Evolutionary conservation across 1,140 invertebrate genomes (phyloP).

Genomic region (Asbolus verrucosus): DNA sequence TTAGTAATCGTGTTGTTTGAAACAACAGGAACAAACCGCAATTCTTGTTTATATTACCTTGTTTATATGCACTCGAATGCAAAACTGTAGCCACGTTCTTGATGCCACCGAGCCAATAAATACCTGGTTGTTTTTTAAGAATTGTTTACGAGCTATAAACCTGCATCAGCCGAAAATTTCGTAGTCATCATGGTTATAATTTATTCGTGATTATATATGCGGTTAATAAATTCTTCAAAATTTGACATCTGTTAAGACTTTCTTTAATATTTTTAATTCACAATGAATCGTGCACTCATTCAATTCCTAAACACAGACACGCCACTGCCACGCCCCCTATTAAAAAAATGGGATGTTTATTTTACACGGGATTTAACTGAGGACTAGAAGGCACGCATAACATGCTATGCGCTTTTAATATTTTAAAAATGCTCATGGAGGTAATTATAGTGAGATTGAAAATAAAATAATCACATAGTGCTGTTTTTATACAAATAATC

Average conservation of each 20-base stretch:
- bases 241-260: slow-evolving; percentile 2
- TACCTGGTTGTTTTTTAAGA: background rate
- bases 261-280: slow-evolving; percentile 22
- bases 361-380: slow-evolving; percentile 34
- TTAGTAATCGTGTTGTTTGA: background rate
- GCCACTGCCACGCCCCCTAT: slow-evolving; percentile 30
- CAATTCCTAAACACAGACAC: slow-evolving; percentile 32
- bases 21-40: background rate
- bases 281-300: slow-evolving; percentile 36
- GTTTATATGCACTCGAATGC: slow-evolving; percentile 3
- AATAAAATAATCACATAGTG: no score
- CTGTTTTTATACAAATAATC: no score
- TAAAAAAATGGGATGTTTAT: slow-evolving; percentile 38
- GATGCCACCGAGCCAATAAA: background rate
- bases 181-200: slow-evolving; percentile 14
- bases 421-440: slow-evolving; percentile 27
- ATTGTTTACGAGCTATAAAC: slow-evolving; percentile 22
- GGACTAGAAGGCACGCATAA: slow-evolving; percentile 29
- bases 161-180: slow-evolving; percentile 10
- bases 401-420: slow-evolving; percentile 27
- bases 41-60: slow-evolving; percentile 10
- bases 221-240: slow-evolving; percentile 2
- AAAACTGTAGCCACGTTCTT: slow-evolving; percentile 6
- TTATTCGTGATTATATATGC: slow-evolving; percentile 2
- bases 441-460: slow-evolving; percentile 19